Conservation (phyloP, 2,797 vertebrate genomes). For the Sciaenops ocellatus region DNA sequence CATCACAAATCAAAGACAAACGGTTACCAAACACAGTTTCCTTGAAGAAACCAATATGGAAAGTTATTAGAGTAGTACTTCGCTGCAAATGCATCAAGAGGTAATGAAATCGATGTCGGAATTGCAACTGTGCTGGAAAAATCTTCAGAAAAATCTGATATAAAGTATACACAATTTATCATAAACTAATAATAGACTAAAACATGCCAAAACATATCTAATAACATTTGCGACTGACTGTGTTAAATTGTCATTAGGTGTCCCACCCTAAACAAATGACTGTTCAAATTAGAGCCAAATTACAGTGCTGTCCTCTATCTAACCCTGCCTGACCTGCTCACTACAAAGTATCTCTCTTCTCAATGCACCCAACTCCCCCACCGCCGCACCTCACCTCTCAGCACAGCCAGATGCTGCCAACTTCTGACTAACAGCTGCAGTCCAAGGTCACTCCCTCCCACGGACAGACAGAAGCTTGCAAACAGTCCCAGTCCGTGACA, state of each 20-base stretch:
- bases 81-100: constrained; percentile 15
- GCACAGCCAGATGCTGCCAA: constrained; percentile 65
- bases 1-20: constrained; percentile 28
- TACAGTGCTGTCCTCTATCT: constrained; percentile 14
- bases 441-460: constrained; percentile 60
- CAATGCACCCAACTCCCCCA: constrained; percentile 10
- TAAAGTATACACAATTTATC: not conserved
- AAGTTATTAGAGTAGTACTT: not conserved
- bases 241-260: not conserved
- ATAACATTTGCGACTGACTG: not conserved
- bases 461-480: constrained; percentile 49
- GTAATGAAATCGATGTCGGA: constrained; percentile 16
- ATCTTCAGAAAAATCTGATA: not conserved
- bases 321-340: constrained; percentile 40
- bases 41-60: constrained; percentile 17
- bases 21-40: constrained; percentile 8
- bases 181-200: not conserved
- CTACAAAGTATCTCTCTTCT: constrained; percentile 38
- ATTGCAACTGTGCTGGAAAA: not conserved
- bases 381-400: constrained; percentile 31
- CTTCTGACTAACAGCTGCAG: constrained; percentile 72
- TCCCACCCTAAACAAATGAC: not conserved
- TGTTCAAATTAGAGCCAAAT: constrained; percentile 1
- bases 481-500: constrained; percentile 35
- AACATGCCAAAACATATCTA: not conserved